Evolutionary conservation across 2,113 vertebrate species (phyloP).

Genomic region (Protomyctophum bolini): DNA sequence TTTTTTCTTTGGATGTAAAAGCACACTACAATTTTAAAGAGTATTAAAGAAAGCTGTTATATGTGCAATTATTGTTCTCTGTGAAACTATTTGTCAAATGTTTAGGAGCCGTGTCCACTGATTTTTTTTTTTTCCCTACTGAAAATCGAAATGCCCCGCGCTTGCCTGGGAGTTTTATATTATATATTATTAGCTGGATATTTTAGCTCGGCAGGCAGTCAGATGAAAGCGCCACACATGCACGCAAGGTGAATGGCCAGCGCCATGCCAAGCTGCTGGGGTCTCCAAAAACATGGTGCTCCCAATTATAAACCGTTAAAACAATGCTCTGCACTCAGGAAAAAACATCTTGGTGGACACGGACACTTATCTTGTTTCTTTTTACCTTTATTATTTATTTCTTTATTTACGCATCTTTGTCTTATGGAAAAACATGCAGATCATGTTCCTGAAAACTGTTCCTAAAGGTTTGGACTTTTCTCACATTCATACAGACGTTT

Average conservation of each 20-base stretch:
- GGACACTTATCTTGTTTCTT: background rate
- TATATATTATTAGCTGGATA: too few relatives aligned
- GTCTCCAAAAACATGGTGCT: too few relatives aligned
- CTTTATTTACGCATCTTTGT: conserved; percentile 8
- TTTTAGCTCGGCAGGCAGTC: background rate
- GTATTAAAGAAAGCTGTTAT: conserved; percentile 8
- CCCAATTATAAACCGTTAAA: too few relatives aligned
- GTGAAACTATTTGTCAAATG: too few relatives aligned
- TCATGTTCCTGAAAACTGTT: conserved; percentile 22
- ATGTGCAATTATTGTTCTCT: conserved; percentile 5
- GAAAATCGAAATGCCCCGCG: too few relatives aligned
- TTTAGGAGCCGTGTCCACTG: too few relatives aligned
- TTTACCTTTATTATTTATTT: conserved; percentile 43
- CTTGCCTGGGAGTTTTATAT: too few relatives aligned
- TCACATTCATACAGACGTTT: background rate
- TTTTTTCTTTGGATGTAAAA: background rate
- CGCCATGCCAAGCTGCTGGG: too few relatives aligned
- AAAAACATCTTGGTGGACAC: background rate
- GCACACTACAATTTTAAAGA: conserved; percentile 9
- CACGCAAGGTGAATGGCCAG: too few relatives aligned
- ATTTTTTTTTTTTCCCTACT: too few relatives aligned
- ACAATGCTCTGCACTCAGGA: background rate
- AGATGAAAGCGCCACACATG: too few relatives aligned
- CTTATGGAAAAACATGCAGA: background rate
- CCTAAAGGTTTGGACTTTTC: background rate